Conservation (phyloP, 1,140 invertebrate species). For the Propsilocerus akamusi region DNA sequence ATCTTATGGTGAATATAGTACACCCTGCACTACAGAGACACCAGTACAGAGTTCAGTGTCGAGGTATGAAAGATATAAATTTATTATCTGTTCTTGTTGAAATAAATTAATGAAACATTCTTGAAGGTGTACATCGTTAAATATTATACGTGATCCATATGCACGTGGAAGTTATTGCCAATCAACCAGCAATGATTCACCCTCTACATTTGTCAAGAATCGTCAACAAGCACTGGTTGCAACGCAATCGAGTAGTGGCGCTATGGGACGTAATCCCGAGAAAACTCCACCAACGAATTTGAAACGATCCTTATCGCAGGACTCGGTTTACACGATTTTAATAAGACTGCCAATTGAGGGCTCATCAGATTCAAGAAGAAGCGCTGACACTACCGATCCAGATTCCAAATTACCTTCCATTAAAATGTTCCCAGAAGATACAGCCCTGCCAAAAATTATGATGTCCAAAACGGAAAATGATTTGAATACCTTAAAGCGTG, state of each 20-base stretch:
- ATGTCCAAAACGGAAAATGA: conserved; percentile 9
- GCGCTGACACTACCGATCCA: conserved; percentile 23
- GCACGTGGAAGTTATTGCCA: conserved; percentile 16
- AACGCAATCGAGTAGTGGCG: not conserved
- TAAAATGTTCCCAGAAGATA: conserved; percentile 69
- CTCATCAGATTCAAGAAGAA: too few species aligned
- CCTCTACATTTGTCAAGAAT: not conserved
- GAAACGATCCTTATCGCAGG: conserved; percentile 40
- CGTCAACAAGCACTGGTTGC: not conserved
- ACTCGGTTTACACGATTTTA: conserved; percentile 80
- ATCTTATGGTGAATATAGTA: conserved; percentile 54
- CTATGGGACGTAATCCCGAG: not conserved
- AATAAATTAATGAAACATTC: not conserved
- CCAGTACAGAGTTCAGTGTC: conserved; percentile 66
- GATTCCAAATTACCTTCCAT: conserved; percentile 43
- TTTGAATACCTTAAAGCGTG: not conserved
- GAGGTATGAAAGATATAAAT: conserved; percentile 25
- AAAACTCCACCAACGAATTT: not conserved
- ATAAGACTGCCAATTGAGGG: conserved; percentile 59
- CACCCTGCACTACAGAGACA: conserved; percentile 70
- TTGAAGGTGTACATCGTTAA: conserved; percentile 53
- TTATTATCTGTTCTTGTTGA: not conserved
- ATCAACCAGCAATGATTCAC: not conserved
- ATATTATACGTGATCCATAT: conserved; percentile 55
- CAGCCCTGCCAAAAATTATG: conserved; percentile 17